These are phyloP conservation scores for Candoia aspera DNA, from an alignment of 2,113 vertebrate genomes.

Conservation along the genomic window DNA sequence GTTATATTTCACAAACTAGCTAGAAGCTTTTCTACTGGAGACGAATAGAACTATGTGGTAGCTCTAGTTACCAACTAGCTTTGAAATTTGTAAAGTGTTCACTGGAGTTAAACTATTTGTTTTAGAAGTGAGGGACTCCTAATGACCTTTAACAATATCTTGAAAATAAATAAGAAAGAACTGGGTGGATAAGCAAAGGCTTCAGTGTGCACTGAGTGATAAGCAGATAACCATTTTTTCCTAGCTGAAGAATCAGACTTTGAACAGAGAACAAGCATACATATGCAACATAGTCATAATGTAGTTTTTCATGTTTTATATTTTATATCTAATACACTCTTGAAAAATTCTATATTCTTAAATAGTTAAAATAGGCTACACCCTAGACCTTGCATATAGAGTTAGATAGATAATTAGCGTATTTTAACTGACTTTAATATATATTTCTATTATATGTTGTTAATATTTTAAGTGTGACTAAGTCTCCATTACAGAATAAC, in stretches of 20 bases:
- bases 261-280: slow-evolving; percentile 6
- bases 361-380: too few relatives aligned
- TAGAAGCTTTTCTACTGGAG: neutral
- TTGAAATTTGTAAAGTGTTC: slow-evolving; percentile 4
- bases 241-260: slow-evolving; percentile 12
- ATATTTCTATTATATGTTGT: too few relatives aligned
- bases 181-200: neutral
- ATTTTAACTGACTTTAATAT: too few relatives aligned
- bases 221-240: neutral
- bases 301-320: too few relatives aligned
- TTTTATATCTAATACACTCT: too few relatives aligned
- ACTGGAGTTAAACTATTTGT: neutral
- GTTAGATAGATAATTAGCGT: too few relatives aligned
- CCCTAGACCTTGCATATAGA: too few relatives aligned
- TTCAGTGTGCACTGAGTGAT: slow-evolving; percentile 14
- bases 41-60: neutral
- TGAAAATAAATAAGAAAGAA: slow-evolving; percentile 18
- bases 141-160: slow-evolving; percentile 12
- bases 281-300: too few relatives aligned
- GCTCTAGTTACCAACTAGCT: neutral
- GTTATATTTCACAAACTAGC: neutral
- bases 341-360: too few relatives aligned
- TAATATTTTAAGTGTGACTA: too few relatives aligned
- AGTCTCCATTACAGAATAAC: too few relatives aligned
- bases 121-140: slow-evolving; percentile 1